Evolutionary conservation across 2,797 vertebrate genomes (phyloP).

Genomic region (Paguma larvata): DNA sequence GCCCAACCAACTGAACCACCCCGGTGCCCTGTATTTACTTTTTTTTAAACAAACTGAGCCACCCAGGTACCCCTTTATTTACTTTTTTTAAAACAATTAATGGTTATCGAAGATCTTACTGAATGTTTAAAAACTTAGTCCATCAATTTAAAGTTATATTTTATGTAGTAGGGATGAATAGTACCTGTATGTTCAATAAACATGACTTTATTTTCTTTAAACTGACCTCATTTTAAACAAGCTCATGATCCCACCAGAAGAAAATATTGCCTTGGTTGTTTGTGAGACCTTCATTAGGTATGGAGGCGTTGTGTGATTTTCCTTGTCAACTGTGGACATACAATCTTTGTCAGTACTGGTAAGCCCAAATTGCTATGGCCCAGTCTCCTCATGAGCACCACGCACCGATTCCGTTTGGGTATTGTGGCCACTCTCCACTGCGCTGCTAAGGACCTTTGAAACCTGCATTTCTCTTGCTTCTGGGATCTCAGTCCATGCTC

Average conservation of each 20-base stretch:
- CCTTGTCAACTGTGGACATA: not conserved
- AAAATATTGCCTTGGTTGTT: not conserved
- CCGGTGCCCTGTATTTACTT: no score
- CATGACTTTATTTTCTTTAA: not conserved
- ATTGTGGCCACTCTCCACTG: accelerated
- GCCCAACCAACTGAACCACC: no score
- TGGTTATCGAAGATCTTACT: not conserved
- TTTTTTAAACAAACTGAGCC: no score
- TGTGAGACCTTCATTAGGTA: not conserved
- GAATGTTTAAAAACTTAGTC: not conserved
- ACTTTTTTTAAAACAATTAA: not conserved
- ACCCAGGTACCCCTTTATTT: no score
- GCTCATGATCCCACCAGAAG: not conserved
- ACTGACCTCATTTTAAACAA: not conserved
- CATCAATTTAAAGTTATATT: not conserved
- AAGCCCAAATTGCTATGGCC: not conserved
- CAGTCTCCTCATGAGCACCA: accelerated
- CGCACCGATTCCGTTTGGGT: accelerated
- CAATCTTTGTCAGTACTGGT: not conserved
- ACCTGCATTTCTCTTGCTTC: accelerated
- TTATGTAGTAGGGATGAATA: not conserved
- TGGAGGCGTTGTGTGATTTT: not conserved
- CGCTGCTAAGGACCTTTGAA: not conserved
- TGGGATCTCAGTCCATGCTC: not conserved
- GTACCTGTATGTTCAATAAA: not conserved